Evolutionary conservation across 2,888 invertebrate genomes (phyloP).

Genomic region (Polymixis lichenea): DNA sequence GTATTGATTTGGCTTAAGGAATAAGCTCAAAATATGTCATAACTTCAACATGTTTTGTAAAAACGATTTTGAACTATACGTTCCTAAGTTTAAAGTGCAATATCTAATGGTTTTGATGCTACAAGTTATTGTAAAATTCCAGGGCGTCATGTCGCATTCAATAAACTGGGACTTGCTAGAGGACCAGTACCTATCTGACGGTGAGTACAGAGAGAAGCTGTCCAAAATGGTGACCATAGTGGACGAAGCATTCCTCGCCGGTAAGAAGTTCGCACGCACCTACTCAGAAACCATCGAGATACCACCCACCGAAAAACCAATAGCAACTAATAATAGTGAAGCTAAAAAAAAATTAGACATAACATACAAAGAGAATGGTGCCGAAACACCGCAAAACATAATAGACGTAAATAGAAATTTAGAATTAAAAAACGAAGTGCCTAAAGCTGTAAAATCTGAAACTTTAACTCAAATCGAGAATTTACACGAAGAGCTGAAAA

Average conservation of each 20-base stretch:
- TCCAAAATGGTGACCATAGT: constrained; percentile 96
- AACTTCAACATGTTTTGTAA: neutral
- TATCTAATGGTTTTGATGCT: constrained; percentile 7
- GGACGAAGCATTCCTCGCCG: constrained; percentile 93
- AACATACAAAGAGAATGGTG: constrained; percentile 76
- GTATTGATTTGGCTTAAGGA: neutral
- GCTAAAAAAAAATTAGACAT: constrained; percentile 74
- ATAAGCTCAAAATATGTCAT: neutral
- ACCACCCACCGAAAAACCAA: constrained; percentile 40
- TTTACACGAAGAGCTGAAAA: constrained; percentile 78
- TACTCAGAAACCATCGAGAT: constrained; percentile 83
- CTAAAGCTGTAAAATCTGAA: constrained; percentile 67
- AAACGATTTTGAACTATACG: neutral
- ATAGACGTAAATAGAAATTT: constrained; percentile 73
- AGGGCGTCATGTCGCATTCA: constrained; percentile 98
- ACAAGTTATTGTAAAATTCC: constrained; percentile 67
- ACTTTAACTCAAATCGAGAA: constrained; percentile 68
- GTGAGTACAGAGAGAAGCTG: constrained; percentile 94
- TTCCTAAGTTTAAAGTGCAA: neutral
- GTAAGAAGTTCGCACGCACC: constrained; percentile 93
- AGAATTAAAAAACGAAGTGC: constrained; percentile 71
- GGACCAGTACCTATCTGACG: constrained; percentile 96
- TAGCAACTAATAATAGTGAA: constrained; percentile 53
- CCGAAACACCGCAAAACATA: constrained; percentile 64
- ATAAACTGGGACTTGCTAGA: constrained; percentile 98